Conservation (phyloP, 64 coral and sea anemone species). For the Stichodactyla helianthus region DNA sequence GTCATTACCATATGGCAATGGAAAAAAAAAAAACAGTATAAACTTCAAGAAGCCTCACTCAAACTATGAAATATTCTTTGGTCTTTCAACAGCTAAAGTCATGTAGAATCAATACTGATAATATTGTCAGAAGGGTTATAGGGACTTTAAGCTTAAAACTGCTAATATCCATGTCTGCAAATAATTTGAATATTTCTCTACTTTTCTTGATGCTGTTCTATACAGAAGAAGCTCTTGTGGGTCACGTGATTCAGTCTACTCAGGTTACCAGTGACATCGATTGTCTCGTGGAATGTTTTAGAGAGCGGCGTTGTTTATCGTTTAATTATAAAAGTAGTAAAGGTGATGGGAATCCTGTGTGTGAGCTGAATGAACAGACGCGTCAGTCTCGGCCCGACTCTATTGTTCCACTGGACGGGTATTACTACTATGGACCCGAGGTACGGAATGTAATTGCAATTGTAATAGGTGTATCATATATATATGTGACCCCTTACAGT, state of each 20-base stretch:
- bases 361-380: background rate
- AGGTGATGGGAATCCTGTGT: background rate
- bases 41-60: no score
- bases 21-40: no score
- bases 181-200: no score
- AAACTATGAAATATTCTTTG: no score
- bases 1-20: no score
- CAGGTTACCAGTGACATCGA: background rate
- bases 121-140: no score
- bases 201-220: no score
- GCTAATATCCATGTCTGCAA: no score
- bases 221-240: background rate
- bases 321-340: background rate
- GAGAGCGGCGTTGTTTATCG: background rate
- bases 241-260: background rate
- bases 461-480: background rate
- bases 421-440: slow-evolving; percentile 1
- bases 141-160: no score
- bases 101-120: no score
- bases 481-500: no score
- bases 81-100: no score
- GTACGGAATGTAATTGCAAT: background rate
- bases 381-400: background rate
- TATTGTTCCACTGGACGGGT: background rate
- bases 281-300: background rate